phyloP scores from a whole-genome alignment of 1,140 invertebrate genomes.

The Myzus persicae region DNA sequence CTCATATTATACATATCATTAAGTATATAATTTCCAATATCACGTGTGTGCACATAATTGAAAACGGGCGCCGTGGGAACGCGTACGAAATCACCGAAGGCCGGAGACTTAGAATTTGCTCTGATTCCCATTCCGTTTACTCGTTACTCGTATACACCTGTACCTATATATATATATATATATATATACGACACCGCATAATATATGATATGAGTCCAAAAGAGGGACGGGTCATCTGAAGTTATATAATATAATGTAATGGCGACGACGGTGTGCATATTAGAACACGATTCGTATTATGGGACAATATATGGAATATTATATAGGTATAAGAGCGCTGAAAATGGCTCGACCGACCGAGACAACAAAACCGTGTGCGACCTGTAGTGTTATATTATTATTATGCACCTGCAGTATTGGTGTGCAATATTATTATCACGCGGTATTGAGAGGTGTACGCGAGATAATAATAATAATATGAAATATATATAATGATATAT shows the following conservation, averaged over 20 bases:
- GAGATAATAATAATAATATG: no score
- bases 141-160: background rate
- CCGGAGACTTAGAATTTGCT: background rate
- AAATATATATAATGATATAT: no score
- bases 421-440: no score
- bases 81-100: background rate
- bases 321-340: background rate
- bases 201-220: background rate
- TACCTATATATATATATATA: no score
- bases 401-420: no score
- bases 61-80: background rate
- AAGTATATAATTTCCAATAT: slow-evolving; percentile 37
- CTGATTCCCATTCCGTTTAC: background rate
- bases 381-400: no score
- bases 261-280: background rate
- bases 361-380: background rate
- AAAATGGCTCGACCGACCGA: background rate
- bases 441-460: no score
- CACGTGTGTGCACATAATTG: background rate
- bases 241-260: background rate
- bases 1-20: background rate
- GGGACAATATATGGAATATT: no score
- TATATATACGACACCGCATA: background rate
- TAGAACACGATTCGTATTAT: background rate
- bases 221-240: background rate